phyloP scores from a whole-genome alignment of 2,888 invertebrate genomes.

The Labia minor region DNA sequence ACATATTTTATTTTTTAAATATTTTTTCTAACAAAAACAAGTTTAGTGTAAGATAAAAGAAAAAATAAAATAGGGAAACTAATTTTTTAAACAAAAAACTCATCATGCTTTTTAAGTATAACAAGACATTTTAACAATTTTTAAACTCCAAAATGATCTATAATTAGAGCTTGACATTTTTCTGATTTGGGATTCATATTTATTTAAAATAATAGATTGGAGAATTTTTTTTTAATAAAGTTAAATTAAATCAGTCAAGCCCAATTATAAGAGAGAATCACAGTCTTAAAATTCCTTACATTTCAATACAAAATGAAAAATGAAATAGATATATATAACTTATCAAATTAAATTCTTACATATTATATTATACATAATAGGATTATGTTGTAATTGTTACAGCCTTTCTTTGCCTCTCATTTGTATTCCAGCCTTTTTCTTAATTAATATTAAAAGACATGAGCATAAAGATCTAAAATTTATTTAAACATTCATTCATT shows the following conservation, averaged over 20 bases:
- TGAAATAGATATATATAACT: neutral
- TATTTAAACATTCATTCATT: neutral
- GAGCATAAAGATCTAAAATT: neutral
- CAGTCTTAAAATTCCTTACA: conserved; percentile 8
- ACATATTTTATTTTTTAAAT: too few species aligned
- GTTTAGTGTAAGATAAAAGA: too few species aligned
- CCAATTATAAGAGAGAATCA: neutral
- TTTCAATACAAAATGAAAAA: neutral
- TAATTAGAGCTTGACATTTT: conserved; percentile 1
- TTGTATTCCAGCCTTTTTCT: neutral
- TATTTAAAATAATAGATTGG: neutral
- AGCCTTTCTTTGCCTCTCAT: neutral
- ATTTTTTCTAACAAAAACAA: too few species aligned
- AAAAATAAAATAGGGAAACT: too few species aligned
- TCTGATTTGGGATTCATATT: neutral
- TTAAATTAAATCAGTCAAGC: neutral
- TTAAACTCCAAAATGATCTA: neutral
- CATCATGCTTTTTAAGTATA: too few species aligned
- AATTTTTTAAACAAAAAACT: too few species aligned
- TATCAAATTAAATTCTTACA: neutral
- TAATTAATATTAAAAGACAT: neutral
- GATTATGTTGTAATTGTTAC: neutral
- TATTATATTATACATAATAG: neutral
- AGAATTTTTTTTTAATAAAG: neutral
- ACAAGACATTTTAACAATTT: neutral